Conservation (phyloP, 2,113 vertebrate species). For the Trochalopteron elliotii region DNA sequence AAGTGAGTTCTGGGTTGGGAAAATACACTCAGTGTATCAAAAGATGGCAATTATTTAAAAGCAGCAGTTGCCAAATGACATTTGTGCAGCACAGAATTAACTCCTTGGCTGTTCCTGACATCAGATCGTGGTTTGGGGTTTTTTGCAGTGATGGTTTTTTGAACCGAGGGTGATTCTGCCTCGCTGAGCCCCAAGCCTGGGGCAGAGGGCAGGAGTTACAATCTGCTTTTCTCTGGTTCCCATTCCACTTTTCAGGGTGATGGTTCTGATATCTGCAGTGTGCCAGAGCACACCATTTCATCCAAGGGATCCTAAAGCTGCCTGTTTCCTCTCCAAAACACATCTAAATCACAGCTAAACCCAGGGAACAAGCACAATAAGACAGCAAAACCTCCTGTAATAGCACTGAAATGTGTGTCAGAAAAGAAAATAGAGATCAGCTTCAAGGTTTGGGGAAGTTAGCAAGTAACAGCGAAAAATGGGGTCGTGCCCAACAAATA, state of each 20-base stretch:
- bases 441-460: background rate
- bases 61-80: background rate
- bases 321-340: background rate
- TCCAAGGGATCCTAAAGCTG: background rate
- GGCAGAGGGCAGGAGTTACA: background rate
- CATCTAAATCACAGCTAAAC: background rate
- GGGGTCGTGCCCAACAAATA: background rate
- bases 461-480: background rate
- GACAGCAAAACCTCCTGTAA: background rate
- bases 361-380: background rate
- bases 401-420: background rate
- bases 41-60: constrained; percentile 20
- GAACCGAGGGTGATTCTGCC: background rate
- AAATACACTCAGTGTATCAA: background rate
- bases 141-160: background rate
- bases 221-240: background rate
- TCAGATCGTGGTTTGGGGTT: background rate
- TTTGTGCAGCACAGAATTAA: background rate
- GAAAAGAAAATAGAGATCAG: background rate
- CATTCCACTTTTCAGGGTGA: background rate
- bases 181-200: background rate
- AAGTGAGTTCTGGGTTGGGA: background rate
- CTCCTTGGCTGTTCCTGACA: background rate
- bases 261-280: background rate
- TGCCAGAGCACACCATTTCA: background rate